Evolutionary conservation across 2,888 invertebrate genomes (phyloP).

Genomic region (Sphinx pinastri): DNA sequence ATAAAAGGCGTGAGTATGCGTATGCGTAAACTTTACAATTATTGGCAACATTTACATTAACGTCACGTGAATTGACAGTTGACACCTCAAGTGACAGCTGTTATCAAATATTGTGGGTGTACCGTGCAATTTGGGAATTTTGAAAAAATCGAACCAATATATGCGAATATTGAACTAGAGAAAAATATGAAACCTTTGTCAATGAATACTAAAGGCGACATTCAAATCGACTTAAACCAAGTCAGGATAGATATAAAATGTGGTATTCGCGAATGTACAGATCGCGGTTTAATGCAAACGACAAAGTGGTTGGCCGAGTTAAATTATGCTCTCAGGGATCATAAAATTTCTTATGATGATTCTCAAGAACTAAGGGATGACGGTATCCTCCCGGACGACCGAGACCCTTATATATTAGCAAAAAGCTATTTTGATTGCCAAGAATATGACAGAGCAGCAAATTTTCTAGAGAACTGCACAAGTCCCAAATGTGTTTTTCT

Average conservation of each 20-base stretch:
- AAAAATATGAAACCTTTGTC: slow-evolving; percentile 61
- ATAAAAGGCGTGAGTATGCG: too few relatives aligned
- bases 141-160: too few relatives aligned
- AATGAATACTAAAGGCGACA: slow-evolving; percentile 66
- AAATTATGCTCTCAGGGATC: slow-evolving; percentile 89
- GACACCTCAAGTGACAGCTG: too few relatives aligned
- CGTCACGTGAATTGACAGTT: too few relatives aligned
- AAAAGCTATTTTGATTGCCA: slow-evolving; percentile 95
- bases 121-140: too few relatives aligned
- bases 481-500: slow-evolving; percentile 91
- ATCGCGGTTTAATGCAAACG: slow-evolving; percentile 91
- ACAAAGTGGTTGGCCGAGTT: slow-evolving; percentile 96
- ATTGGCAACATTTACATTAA: too few relatives aligned
- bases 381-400: slow-evolving; percentile 84
- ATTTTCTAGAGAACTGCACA: slow-evolving; percentile 88
- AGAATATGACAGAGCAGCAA: slow-evolving; percentile 95
- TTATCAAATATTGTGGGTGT: too few relatives aligned
- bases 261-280: slow-evolving; percentile 87
- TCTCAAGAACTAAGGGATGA: slow-evolving; percentile 64
- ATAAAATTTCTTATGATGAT: slow-evolving; percentile 84
- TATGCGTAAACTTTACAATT: too few relatives aligned
- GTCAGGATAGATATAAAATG: slow-evolving; percentile 71
- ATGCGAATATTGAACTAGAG: slow-evolving; percentile 17
- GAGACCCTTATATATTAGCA: slow-evolving; percentile 89
- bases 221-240: slow-evolving; percentile 73